Evolutionary conservation across 2,797 vertebrate species (phyloP).

Genomic region (Dermochelys coriacea): DNA sequence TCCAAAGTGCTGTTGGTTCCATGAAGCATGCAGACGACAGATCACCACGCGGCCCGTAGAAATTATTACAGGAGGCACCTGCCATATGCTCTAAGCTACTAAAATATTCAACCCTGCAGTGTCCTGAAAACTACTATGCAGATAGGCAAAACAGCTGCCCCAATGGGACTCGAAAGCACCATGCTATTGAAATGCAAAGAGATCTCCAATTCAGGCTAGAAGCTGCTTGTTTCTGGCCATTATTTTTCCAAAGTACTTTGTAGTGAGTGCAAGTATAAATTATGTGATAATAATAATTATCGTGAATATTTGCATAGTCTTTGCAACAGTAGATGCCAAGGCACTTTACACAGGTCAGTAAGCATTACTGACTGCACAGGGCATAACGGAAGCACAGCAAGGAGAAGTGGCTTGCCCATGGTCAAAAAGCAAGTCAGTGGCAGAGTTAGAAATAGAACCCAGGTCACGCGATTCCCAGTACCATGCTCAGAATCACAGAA

Average conservation of each 20-base stretch:
- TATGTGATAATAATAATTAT: not conserved
- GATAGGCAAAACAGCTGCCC: not conserved
- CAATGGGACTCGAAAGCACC: not conserved
- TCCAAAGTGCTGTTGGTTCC: accelerated
- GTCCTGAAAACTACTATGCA: accelerated
- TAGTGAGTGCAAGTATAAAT: not conserved
- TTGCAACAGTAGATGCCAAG: not conserved
- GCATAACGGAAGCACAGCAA: not conserved
- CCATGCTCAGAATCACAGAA: not conserved
- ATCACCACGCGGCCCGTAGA: accelerated
- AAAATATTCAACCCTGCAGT: not conserved
- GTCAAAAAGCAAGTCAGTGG: not conserved
- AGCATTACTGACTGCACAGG: not conserved
- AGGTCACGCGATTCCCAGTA: conserved; percentile 45
- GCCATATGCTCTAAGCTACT: not conserved
- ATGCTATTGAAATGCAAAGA: accelerated
- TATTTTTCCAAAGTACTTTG: not conserved
- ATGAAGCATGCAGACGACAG: accelerated
- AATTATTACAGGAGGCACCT: accelerated
- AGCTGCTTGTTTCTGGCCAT: not conserved
- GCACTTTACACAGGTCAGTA: not conserved
- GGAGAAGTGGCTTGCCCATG: not conserved
- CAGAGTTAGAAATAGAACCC: conserved; percentile 44
- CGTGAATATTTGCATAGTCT: conserved; percentile 30
- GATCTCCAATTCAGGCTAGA: not conserved